phyloP scores from a whole-genome alignment of 2,888 invertebrate genomes.

The Cataglyphis cursor region DNA sequence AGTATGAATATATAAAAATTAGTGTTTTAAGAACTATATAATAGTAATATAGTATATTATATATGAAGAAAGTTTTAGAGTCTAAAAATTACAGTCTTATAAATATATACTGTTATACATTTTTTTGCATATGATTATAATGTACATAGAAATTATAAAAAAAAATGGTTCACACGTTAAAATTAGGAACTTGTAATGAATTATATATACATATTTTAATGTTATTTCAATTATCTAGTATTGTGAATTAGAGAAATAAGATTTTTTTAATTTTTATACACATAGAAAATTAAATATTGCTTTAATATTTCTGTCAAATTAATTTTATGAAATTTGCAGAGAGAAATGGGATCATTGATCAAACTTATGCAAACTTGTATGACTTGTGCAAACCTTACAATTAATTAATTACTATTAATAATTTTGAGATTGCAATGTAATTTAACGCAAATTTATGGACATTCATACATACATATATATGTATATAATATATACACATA shows the following conservation, averaged over 20 bases:
- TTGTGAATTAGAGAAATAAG: background rate
- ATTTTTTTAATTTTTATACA: background rate
- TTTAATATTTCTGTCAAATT: background rate
- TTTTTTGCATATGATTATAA: background rate
- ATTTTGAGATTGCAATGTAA: background rate
- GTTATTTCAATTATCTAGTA: background rate
- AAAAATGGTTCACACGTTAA: conserved; percentile 16
- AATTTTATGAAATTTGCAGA: background rate
- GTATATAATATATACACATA: background rate
- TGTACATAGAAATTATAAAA: conserved; percentile 1
- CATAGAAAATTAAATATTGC: background rate
- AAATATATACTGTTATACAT: conserved; percentile 25
- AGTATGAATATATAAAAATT: conserved; percentile 32
- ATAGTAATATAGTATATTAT: background rate
- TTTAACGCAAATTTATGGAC: background rate
- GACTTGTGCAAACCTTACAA: background rate
- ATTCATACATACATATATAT: background rate
- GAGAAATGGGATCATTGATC: background rate
- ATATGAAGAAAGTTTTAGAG: background rate
- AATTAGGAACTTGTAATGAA: background rate
- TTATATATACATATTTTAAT: conserved; percentile 17
- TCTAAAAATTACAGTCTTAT: conserved; percentile 23
- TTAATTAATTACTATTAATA: background rate
- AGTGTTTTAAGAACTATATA: background rate
- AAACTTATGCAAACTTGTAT: background rate